Percentiles rank a stretch among this genome's conserved stretches.
phyloP scores from a whole-genome alignment of 2,113 vertebrate species.

The Thomomys bottae region DNA sequence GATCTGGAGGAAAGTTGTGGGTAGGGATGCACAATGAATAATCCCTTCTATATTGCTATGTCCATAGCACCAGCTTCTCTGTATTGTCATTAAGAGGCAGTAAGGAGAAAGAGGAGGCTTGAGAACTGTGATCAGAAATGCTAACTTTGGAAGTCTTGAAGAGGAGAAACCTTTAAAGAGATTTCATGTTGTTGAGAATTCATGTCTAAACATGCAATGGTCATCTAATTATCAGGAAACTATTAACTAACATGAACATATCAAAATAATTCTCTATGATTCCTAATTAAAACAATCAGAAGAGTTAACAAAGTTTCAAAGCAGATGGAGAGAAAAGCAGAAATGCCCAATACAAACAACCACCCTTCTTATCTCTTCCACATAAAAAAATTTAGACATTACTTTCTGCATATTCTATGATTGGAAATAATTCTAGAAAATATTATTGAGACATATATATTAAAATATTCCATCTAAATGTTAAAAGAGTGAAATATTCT shows the following conservation, averaged over 20 bases:
- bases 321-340: background rate
- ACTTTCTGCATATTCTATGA: background rate
- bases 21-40: background rate
- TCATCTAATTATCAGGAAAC: background rate
- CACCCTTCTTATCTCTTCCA: background rate
- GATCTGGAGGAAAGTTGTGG: background rate
- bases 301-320: conserved; percentile 7
- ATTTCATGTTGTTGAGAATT: background rate
- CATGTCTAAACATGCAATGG: background rate
- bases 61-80: background rate
- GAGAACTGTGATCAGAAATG: background rate
- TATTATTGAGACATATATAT: background rate
- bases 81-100: background rate
- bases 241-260: background rate
- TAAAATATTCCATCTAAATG: conserved; percentile 33
- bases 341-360: background rate
- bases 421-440: conserved; percentile 30
- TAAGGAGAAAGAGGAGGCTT: background rate
- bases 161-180: background rate
- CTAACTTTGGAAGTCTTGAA: background rate
- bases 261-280: background rate
- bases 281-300: background rate
- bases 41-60: background rate
- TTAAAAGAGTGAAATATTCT: background rate
- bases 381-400: background rate